Conservation (phyloP, 64 coral and sea anemone species). For the Cladopsammia gracilis region DNA sequence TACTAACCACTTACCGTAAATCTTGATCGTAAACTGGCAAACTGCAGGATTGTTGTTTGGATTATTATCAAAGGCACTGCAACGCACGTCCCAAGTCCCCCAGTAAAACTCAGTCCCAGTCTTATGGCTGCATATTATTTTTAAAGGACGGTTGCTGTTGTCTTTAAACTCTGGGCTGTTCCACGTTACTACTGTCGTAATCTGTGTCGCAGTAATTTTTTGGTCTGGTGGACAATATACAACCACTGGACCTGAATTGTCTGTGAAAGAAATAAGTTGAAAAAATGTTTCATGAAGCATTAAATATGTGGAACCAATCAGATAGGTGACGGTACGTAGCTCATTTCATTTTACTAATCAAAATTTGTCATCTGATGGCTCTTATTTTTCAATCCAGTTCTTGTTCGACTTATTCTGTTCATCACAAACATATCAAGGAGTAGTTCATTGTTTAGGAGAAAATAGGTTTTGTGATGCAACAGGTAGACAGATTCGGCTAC, state of each 20-base stretch:
- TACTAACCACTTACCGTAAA: conserved; percentile 43
- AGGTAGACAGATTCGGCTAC: too few species aligned
- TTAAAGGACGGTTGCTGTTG: conserved; percentile 50
- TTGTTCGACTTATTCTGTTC: too few species aligned
- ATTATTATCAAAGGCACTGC: conserved; percentile 80
- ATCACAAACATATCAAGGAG: too few species aligned
- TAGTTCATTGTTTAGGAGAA: too few species aligned
- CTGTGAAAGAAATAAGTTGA: conserved; percentile 10
- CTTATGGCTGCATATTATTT: conserved; percentile 49
- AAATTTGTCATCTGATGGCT: too few species aligned
- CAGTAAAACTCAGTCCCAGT: conserved; percentile 67
- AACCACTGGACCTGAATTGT: conserved; percentile 65
- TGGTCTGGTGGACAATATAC: conserved; percentile 64
- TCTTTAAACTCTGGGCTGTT: conserved; percentile 61
- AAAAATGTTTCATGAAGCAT: too few species aligned
- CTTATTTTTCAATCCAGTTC: too few species aligned
- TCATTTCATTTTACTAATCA: too few species aligned
- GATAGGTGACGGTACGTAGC: too few species aligned
- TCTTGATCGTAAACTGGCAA: conserved; percentile 51
- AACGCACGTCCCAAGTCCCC: conserved; percentile 73
- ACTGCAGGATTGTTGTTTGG: conserved; percentile 70
- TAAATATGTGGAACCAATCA: too few species aligned
- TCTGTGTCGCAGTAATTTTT: conserved; percentile 7
- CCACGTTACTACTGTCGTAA: conserved; percentile 53
- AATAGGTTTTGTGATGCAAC: too few species aligned